These are phyloP conservation scores for Andinoacara biseriatus DNA, from an alignment of 2,113 vertebrate species.

Conservation along the genomic window DNA sequence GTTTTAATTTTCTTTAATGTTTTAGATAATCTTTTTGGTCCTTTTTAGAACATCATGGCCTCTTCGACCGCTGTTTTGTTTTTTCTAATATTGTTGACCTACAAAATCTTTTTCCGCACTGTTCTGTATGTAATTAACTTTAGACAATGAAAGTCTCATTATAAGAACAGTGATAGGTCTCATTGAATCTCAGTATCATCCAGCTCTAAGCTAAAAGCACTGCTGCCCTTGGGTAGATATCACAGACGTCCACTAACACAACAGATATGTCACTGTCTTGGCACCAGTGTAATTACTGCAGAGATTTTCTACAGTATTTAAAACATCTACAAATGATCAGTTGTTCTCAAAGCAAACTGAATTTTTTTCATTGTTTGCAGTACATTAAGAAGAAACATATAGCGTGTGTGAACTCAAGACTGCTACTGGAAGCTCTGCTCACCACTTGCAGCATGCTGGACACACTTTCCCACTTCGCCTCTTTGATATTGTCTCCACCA, in stretches of 20 bases:
- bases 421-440: conserved; percentile 57
- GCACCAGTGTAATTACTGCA: background rate
- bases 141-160: background rate
- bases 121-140: background rate
- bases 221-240: background rate
- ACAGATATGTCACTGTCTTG: background rate
- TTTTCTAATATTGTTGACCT: background rate
- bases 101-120: background rate
- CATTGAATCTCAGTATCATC: background rate
- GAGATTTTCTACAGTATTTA: background rate
- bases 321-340: background rate
- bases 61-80: background rate
- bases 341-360: background rate
- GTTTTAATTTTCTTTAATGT: background rate
- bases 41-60: background rate
- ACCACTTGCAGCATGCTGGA: conserved; percentile 99
- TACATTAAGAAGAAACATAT: background rate
- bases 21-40: background rate
- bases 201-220: background rate
- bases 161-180: background rate
- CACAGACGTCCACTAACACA: background rate
- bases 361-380: background rate
- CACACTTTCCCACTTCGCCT: conserved; percentile 95
- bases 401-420: background rate
- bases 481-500: conserved; percentile 90